A percentile compares a stretch with the other conserved stretches of the same genome.
phyloP scores from a whole-genome alignment of 2,113 vertebrate species.

The Anas platyrhynchos region DNA sequence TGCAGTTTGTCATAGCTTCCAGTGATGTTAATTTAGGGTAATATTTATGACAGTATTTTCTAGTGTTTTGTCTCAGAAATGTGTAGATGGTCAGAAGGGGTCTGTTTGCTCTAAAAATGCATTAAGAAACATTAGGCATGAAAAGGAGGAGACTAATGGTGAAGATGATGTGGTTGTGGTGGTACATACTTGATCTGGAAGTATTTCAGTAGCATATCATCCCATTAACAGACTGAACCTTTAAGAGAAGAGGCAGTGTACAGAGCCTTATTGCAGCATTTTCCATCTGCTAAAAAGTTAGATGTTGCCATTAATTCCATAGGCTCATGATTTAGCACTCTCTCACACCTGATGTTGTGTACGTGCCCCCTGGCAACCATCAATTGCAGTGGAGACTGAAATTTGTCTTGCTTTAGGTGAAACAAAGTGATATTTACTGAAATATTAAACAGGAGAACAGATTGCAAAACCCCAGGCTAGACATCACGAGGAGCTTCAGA shows the following conservation, averaged over 20 bases:
- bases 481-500: conserved; percentile 64
- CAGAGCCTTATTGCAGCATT: conserved; percentile 34
- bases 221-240: conserved; percentile 30
- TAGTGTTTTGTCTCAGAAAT: not conserved
- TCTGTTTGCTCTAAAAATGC: not conserved
- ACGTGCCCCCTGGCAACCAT: conserved; percentile 46
- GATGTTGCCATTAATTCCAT: conserved; percentile 62
- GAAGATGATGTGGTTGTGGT: not conserved
- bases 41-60: not conserved
- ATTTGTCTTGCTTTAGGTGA: conserved; percentile 78
- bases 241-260: not conserved
- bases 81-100: not conserved
- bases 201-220: not conserved
- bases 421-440: conserved; percentile 78
- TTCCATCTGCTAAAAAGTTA: conserved; percentile 60
- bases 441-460: conserved; percentile 78
- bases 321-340: conserved; percentile 59
- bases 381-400: conserved; percentile 60
- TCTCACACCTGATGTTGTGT: conserved; percentile 71
- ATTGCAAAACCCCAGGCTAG: conserved; percentile 76
- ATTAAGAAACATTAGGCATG: accelerated
- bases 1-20: not conserved
- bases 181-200: not conserved
- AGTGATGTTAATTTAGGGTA: conserved; percentile 4
- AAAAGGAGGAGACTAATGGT: not conserved